Evolutionary conservation across 2,888 invertebrate species (phyloP).

Genomic region (Drosophila nigricruria): DNA sequence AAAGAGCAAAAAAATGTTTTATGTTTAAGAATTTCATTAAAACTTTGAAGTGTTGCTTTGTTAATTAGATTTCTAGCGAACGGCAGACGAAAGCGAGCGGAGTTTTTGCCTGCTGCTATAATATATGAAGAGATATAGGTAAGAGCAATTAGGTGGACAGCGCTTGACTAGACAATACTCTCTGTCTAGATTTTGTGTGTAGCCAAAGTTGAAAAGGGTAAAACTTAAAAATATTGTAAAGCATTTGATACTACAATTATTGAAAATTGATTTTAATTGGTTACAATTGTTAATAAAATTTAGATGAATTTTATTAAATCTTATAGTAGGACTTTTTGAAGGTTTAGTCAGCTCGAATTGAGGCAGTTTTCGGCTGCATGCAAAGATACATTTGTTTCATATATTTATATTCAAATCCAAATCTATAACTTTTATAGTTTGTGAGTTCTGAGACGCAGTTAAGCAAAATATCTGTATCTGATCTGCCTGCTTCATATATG

Average conservation of each 20-base stretch:
- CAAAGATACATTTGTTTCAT: no score
- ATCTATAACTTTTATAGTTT: not conserved
- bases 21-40: not conserved
- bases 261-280: no score
- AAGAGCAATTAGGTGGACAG: not conserved
- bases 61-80: conserved; percentile 29
- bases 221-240: no score
- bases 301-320: no score
- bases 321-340: no score
- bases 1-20: not conserved
- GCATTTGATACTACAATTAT: no score
- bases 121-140: not conserved
- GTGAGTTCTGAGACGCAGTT: not conserved
- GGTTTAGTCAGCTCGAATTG: no score
- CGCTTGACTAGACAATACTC: not conserved
- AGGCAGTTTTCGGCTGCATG: no score
- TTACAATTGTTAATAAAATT: no score
- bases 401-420: not conserved
- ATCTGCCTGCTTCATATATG: not conserved
- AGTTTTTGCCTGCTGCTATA: not conserved
- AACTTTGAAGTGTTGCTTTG: conserved; percentile 4
- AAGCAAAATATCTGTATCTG: not conserved
- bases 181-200: no score
- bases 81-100: not conserved
- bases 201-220: no score